Evolutionary conservation across 2,797 vertebrate genomes (phyloP), one percentile per base, ranked within the genome.

Genomic region (Acanthopagrus latus): DNA sequence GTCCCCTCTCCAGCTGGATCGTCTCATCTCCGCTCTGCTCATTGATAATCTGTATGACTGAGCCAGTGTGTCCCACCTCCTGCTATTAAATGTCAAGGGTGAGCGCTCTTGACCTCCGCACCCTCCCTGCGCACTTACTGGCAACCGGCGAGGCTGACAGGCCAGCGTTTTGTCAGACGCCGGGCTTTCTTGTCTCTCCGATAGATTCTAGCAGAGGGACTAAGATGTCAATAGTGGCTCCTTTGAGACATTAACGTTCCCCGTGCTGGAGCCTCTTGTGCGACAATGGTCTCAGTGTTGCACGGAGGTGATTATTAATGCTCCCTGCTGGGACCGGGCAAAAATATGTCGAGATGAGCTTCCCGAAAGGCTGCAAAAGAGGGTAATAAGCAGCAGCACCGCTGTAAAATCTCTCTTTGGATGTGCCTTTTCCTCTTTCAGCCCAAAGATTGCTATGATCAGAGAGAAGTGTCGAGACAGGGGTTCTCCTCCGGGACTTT

Each of bases 231-330:
- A 95, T 92, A 92, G 79, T 10, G 18, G 75, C 85, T 91, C 86
- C 84, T 88, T 60, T 87, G 86, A 92, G 87, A 89, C 86, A 78
- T 91, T 90, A 90, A 65, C 47, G 51, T 72, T 68, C 65, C 75
- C 80, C 62, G 78, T 63, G 85, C 84, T 47, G 74, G 64, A 74
- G 86, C 82, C 81, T 78, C 81, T 77, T 71, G 63, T 65, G 64
- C 66, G 63, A 86, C 81, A 82, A 91, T 83, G 77, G 81, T 77
- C 81, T 74, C 81, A 65, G 76, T 71, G 86, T 92, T 84, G 70
- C 84, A 84, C 75, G 44, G 76, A 84, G 89, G 92, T 93, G 91
- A 93, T 94, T 93, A 93, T 89, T 83, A 91, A 88, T 69, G 81
- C 87, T 90, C 84, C 90, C 88, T 57, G 76, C 75, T 81, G 84